Conservation (phyloP, 1,140 invertebrate genomes). For the Danaus plexippus region DNA sequence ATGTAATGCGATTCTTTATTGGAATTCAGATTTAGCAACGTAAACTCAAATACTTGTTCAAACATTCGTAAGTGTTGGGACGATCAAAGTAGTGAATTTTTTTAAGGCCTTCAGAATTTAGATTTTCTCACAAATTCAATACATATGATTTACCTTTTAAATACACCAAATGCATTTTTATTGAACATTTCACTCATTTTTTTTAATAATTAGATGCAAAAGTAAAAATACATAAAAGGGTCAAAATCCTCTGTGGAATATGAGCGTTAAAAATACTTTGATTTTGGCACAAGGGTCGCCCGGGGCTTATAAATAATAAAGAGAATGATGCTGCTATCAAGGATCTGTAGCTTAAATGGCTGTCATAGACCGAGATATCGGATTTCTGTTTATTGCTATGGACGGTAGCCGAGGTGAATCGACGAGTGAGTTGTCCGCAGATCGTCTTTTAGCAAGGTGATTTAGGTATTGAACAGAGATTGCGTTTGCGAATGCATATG, state of each 20-base stretch:
- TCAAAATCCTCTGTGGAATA: conserved; percentile 1
- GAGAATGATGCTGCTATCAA: conserved; percentile 44
- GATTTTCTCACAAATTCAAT: too few species aligned
- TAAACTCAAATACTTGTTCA: conserved; percentile 22
- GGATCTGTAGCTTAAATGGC: conserved; percentile 48
- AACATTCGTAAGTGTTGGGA: conserved; percentile 4
- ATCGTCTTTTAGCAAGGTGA: conserved; percentile 30
- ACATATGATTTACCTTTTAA: too few species aligned
- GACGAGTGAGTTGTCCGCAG: conserved; percentile 51
- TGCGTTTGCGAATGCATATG: too few species aligned
- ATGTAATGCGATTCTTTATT: conserved; percentile 27
- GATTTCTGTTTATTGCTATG: conserved; percentile 61
- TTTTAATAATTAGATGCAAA: too few species aligned
- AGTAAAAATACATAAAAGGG: too few species aligned
- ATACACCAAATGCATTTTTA: too few species aligned
- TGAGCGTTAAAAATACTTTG: conserved; percentile 15
- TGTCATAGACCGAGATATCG: conserved; percentile 48
- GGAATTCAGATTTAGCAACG: conserved; percentile 24
- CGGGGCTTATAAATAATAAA: conserved; percentile 51
- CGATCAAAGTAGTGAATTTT: too few species aligned
- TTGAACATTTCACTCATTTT: too few species aligned
- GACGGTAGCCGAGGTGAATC: conserved; percentile 37
- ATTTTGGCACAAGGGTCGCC: conserved; percentile 38
- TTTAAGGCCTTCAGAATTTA: too few species aligned
- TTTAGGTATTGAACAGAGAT: conserved; percentile 14